phyloP scores from a whole-genome alignment of 2,888 invertebrate species.

The Melieria picta region DNA sequence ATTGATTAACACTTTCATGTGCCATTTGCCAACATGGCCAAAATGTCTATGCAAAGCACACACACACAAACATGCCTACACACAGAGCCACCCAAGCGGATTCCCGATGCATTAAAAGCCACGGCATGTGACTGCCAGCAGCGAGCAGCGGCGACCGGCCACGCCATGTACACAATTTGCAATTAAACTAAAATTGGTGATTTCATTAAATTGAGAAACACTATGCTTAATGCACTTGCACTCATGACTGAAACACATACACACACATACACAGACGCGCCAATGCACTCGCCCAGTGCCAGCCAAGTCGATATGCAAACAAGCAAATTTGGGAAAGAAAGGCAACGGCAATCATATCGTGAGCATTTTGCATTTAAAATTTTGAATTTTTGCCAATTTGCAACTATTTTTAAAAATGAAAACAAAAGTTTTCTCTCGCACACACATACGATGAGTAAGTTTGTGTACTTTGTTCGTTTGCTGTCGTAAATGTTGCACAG shows the following conservation, averaged over 20 bases:
- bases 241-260: conserved; percentile 30
- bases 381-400: conserved; percentile 45
- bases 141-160: too few species aligned
- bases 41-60: too few species aligned
- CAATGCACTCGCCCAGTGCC: not conserved
- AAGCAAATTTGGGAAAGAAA: not conserved
- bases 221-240: conserved; percentile 35
- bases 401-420: conserved; percentile 38
- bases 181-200: conserved; percentile 35
- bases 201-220: conserved; percentile 34
- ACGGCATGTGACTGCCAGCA: too few species aligned
- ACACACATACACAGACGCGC: conserved; percentile 3
- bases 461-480: not conserved
- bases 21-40: too few species aligned
- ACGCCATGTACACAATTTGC: not conserved
- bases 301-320: conserved; percentile 7
- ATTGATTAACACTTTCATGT: too few species aligned
- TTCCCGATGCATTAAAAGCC: too few species aligned
- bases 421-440: conserved; percentile 26
- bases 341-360: conserved; percentile 44
- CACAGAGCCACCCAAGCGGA: too few species aligned
- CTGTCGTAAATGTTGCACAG: not conserved
- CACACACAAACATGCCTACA: too few species aligned
- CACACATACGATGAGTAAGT: not conserved
- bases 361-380: conserved; percentile 42